These are phyloP conservation scores for Oryzias curvinotus DNA, from an alignment of 2,113 vertebrate genomes.

Conservation along the genomic window DNA sequence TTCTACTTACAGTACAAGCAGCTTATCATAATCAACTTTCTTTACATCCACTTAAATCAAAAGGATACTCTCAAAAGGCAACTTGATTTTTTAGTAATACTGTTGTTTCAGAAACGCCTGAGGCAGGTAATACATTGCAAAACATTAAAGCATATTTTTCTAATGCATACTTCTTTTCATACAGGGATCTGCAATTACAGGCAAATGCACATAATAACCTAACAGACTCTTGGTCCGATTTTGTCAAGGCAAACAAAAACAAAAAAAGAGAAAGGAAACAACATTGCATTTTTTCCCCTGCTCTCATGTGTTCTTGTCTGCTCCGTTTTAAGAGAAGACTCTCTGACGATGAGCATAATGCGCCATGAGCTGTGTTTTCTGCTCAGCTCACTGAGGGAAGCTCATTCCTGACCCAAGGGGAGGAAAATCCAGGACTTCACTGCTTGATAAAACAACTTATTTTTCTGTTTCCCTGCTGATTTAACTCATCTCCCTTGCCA, in stretches of 20 bases:
- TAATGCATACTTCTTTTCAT: slow-evolving; percentile 2
- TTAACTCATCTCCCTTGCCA: slow-evolving; percentile 52
- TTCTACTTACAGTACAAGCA: too few relatives aligned
- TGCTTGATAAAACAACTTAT: slow-evolving; percentile 41
- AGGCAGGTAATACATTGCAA: neutral
- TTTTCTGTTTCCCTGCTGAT: slow-evolving; percentile 45
- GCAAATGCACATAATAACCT: slow-evolving; percentile 14
- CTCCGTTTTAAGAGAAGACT: slow-evolving; percentile 33
- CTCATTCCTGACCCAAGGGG: slow-evolving; percentile 50
- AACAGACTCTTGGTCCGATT: slow-evolving; percentile 48
- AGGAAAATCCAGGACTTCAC: slow-evolving; percentile 55
- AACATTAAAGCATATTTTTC: slow-evolving; percentile 7
- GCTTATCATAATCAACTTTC: too few relatives aligned
- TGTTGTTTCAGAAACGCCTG: too few relatives aligned
- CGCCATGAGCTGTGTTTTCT: slow-evolving; percentile 44
- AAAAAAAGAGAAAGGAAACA: slow-evolving; percentile 36
- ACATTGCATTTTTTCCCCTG: slow-evolving; percentile 16
- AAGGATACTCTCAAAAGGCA: too few relatives aligned
- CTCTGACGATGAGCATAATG: slow-evolving; percentile 57
- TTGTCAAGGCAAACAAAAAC: slow-evolving; percentile 46
- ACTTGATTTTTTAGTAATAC: neutral
- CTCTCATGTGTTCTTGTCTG: slow-evolving; percentile 44
- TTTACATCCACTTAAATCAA: too few relatives aligned
- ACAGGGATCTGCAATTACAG: neutral
- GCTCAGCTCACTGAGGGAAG: slow-evolving; percentile 45